Conservation (phyloP, 2,888 invertebrate genomes). For the Athalia circularis region DNA sequence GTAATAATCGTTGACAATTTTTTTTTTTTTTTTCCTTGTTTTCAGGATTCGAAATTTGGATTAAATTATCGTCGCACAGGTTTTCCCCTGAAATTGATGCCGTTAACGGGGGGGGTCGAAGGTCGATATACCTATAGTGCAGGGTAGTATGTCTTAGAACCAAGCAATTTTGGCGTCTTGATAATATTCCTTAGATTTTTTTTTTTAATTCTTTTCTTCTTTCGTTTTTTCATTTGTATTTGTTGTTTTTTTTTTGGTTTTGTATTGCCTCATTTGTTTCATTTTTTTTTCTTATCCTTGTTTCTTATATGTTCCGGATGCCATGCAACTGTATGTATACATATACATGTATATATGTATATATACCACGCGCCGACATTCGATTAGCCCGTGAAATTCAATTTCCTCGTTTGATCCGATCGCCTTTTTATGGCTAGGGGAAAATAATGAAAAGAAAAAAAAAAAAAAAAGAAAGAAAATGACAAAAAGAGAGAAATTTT, state of each 20-base stretch:
- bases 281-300: neutral
- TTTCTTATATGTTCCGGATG: neutral
- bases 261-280: neutral
- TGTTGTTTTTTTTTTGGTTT: neutral
- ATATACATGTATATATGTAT: neutral
- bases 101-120: neutral
- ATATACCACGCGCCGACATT: neutral
- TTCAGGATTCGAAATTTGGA: too few relatives aligned
- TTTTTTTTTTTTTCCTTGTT: too few relatives aligned
- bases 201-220: neutral
- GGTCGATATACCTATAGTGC: neutral
- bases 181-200: neutral
- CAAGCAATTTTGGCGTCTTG: slow-evolving; percentile 28
- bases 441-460: neutral
- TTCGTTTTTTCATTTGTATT: neutral
- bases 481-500: slow-evolving; percentile 1
- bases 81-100: neutral
- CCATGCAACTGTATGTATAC: neutral
- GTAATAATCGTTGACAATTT: too few relatives aligned
- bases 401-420: slow-evolving; percentile 33
- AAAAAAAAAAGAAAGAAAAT: neutral
- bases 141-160: neutral
- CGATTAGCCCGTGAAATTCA: slow-evolving; percentile 37
- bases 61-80: too few relatives aligned
- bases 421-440: slow-evolving; percentile 26